Base-by-base conservation (phyloP, 2,888 invertebrate genomes). In the Vesta saturnalis region DNA sequence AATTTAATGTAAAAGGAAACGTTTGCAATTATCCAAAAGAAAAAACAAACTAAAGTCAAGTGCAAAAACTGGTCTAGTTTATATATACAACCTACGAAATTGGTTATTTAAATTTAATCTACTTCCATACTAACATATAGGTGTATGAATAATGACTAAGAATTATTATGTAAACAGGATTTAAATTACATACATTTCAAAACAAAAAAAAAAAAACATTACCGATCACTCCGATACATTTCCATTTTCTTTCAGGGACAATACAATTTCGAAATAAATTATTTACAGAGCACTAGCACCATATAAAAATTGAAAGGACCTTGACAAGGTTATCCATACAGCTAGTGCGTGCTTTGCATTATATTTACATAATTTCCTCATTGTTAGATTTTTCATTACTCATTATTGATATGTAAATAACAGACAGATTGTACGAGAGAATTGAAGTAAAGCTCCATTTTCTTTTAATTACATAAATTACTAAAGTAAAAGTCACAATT, bases 211-310 rank as follows among this genome's bases (percentile, higher is more conserved):
- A 52, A 12, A 21, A 52, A 19, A 52, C n/a, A 21, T 12, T 19
- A 6, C 52, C 52, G 19, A 52, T 52, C 52, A 52, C 52, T 52
- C 19, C 52, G 18, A 47, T 47, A 47, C 21, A 21, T 52, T 52
- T 19, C 10, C 52, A 52, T 52, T 52, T 52, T 52, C 52, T 52
- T 18, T 52, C 52, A 52, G 52, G 52, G 52, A 52, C 19, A 52
- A 52, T 12, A 6, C 6, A 4, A 52, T 52, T 39, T 39, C 39
- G 39, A 39, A 39, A 39, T 39, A 39, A 39, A n/a, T 10, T 39
- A 39, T 10, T 6, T 10, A 30, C 30, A n/a, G n/a, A n/a, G n/a
- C n/a, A n/a, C n/a, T n/a, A n/a, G n/a, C n/a, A n/a, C n/a, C n/a
- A n/a, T n/a, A n/a, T 30, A 16, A 16, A 52, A 52, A 52, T 52